Conservation (phyloP, 1,140 invertebrate species). For the Drosophila guanche region DNA sequence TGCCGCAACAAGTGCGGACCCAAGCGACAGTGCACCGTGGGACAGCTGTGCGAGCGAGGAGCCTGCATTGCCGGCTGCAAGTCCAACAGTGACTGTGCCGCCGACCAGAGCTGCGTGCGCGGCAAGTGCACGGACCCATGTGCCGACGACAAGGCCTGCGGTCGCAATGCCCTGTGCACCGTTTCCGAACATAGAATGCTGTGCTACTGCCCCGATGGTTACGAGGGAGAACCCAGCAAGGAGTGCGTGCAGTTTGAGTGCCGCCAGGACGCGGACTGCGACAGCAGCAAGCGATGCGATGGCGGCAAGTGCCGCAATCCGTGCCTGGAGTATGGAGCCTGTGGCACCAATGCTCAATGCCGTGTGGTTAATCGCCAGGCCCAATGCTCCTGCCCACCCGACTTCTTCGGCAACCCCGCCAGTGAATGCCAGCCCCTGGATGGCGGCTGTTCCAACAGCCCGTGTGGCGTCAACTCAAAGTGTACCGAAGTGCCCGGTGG, state of each 20-base stretch:
- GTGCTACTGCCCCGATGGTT: conserved; percentile 93
- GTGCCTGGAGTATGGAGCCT: conserved; percentile 89
- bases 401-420: conserved; percentile 92
- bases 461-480: conserved; percentile 92
- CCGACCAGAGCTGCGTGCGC: conserved; percentile 89
- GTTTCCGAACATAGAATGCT: conserved; percentile 91
- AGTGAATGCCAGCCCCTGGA: conserved; percentile 88
- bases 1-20: conserved; percentile 84
- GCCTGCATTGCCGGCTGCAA: conserved; percentile 90
- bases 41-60: conserved; percentile 86
- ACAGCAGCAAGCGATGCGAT: conserved; percentile 89
- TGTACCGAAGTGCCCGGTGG: conserved; percentile 90
- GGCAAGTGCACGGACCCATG: conserved; percentile 92
- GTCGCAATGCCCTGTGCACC: conserved; percentile 90
- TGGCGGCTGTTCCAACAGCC: conserved; percentile 90
- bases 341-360: conserved; percentile 94
- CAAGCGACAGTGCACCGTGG: conserved; percentile 78
- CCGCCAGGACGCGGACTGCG: conserved; percentile 90
- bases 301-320: conserved; percentile 91
- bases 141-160: conserved; percentile 86
- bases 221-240: conserved; percentile 89
- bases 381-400: conserved; percentile 93
- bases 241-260: conserved; percentile 91
- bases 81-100: conserved; percentile 91
- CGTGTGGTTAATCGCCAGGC: conserved; percentile 89